phyloP scores from a whole-genome alignment of 2,113 vertebrate species.

The Petrocephalus zakoni region DNA sequence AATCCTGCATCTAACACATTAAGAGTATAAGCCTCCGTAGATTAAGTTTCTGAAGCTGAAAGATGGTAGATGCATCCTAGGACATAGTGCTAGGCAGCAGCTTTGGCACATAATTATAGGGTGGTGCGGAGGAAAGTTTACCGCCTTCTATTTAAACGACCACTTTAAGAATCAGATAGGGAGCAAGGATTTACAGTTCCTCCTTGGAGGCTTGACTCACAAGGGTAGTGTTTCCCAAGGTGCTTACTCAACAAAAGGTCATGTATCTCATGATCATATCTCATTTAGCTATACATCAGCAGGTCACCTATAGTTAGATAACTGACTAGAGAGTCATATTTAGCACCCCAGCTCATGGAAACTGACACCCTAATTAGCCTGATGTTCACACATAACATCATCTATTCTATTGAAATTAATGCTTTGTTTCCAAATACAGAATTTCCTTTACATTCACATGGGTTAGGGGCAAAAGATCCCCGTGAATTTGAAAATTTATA shows the following conservation, averaged over 20 bases:
- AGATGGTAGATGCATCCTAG: neutral
- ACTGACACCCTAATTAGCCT: neutral
- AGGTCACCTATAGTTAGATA: neutral
- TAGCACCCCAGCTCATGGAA: neutral
- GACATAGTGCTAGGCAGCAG: neutral
- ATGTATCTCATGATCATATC: neutral
- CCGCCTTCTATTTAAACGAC: neutral
- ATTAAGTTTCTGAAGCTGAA: neutral
- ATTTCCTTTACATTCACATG: neutral
- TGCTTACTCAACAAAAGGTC: neutral
- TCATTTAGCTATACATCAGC: neutral
- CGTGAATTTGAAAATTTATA: neutral
- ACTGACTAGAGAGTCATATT: neutral
- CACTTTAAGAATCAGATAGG: neutral
- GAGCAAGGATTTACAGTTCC: neutral
- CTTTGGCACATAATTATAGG: neutral
- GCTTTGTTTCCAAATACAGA: neutral
- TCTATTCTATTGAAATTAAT: neutral
- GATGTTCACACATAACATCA: neutral
- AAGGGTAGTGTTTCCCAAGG: neutral
- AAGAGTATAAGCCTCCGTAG: neutral
- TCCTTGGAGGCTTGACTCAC: neutral
- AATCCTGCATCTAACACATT: neutral
- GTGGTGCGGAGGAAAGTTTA: neutral
- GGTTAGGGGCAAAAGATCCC: neutral